Percentiles rank a stretch among this genome's conserved stretches.
phyloP scores from a whole-genome alignment of 2,113 vertebrate species.

The Malurus alboscapulatus region DNA sequence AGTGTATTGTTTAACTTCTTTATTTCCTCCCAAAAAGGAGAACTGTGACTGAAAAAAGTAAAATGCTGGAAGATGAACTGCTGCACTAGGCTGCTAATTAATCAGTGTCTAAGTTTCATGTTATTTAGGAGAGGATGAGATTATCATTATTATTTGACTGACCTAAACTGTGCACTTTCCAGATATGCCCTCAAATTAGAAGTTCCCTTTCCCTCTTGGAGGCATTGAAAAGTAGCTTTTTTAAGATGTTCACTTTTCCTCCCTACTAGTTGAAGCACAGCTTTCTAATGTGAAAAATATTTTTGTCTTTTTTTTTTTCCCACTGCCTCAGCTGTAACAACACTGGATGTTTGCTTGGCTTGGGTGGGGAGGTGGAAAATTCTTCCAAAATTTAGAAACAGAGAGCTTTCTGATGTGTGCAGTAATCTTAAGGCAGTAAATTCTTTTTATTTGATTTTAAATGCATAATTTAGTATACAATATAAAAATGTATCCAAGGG shows the following conservation, averaged over 20 bases:
- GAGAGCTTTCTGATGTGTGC: conserved; percentile 52
- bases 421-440: conserved; percentile 57
- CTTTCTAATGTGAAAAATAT: conserved; percentile 43
- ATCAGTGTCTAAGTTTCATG: neutral
- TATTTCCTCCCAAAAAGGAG: neutral
- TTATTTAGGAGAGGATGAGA: neutral
- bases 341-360: conserved; percentile 59
- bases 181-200: neutral
- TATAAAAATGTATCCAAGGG: conserved; percentile 60
- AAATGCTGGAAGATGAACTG: neutral
- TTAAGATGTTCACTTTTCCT: neutral
- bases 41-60: neutral
- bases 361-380: conserved; percentile 61
- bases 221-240: neutral
- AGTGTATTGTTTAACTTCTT: neutral
- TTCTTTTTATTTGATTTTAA: conserved; percentile 67
- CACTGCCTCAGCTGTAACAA: conserved; percentile 50
- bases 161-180: neutral
- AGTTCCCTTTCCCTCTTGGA: neutral
- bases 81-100: neutral
- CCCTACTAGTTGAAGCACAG: neutral
- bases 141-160: neutral
- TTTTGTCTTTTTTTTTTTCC: neutral
- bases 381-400: conserved; percentile 57
- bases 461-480: conserved; percentile 68